Percentiles rank a stretch among this genome's conserved stretches.
Conservation (phyloP, 2,888 invertebrate species). For the Subacronicta megacephala region DNA sequence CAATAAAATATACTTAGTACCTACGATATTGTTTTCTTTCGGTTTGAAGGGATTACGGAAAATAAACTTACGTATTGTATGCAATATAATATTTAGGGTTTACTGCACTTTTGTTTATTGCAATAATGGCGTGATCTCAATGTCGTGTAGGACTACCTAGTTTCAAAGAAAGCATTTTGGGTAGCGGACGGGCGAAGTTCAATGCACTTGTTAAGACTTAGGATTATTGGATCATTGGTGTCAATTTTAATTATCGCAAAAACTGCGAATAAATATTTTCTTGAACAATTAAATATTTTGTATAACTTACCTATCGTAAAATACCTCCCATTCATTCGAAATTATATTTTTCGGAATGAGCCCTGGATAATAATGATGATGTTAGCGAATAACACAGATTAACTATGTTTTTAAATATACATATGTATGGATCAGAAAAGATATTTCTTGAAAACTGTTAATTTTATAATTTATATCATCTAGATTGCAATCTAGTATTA, state of each 20-base stretch:
- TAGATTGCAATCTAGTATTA: too few species aligned
- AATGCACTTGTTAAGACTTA: constrained; percentile 25
- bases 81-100: background rate
- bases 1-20: constrained; percentile 40
- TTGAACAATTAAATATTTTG: too few species aligned
- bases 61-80: constrained; percentile 11
- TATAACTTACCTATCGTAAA: too few species aligned
- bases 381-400: too few species aligned
- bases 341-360: too few species aligned
- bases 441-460: too few species aligned
- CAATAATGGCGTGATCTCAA: constrained; percentile 3
- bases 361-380: too few species aligned
- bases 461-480: too few species aligned
- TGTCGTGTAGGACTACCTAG: constrained; percentile 1
- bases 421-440: too few species aligned
- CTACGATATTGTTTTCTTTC: constrained; percentile 13
- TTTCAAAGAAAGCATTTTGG: constrained; percentile 13
- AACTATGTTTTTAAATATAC: too few species aligned
- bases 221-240: constrained; percentile 16
- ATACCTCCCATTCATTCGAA: too few species aligned
- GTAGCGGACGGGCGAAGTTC: constrained; percentile 10
- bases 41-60: constrained; percentile 5
- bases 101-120: background rate
- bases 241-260: constrained; percentile 33
- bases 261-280: constrained; percentile 29